phyloP scores from a whole-genome alignment of 1,140 invertebrate species.

The Trichomalopsis sarcophagae region DNA sequence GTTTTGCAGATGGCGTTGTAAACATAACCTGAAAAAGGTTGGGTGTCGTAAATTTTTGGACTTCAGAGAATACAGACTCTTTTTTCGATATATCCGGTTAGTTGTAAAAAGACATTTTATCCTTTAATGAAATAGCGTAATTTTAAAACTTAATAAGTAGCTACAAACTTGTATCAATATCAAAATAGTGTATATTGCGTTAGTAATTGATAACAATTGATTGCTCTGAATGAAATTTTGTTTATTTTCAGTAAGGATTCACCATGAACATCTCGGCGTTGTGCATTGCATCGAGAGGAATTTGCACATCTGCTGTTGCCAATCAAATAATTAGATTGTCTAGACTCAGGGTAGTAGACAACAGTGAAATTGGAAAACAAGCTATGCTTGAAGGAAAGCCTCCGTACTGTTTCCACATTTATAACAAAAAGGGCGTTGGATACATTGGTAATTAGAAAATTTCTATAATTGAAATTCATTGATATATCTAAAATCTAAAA shows the following conservation, averaged over 20 bases:
- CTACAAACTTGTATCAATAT: too few species aligned
- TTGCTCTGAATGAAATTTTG: neutral
- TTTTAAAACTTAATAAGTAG: neutral
- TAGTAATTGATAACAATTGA: neutral
- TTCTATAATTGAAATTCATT: conserved; percentile 57
- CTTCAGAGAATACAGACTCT: neutral
- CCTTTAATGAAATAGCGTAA: neutral
- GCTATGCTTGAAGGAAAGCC: conserved; percentile 96
- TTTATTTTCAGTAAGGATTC: conserved; percentile 9
- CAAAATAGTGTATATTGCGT: too few species aligned
- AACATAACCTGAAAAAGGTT: neutral
- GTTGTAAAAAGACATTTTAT: neutral
- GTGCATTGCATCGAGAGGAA: conserved; percentile 60
- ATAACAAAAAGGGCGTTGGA: conserved; percentile 85
- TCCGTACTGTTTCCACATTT: conserved; percentile 91
- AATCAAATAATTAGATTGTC: conserved; percentile 84
- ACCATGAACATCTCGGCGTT: conserved; percentile 37
- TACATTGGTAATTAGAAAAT: conserved; percentile 76
- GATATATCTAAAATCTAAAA: neutral
- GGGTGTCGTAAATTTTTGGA: neutral
- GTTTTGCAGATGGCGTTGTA: conserved; percentile 2
- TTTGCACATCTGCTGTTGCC: conserved; percentile 77
- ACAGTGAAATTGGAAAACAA: conserved; percentile 94
- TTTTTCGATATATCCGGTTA: neutral
- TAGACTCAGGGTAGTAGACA: conserved; percentile 94